These are phyloP conservation scores for Dendrolimus kikuchii DNA, from an alignment of 1,140 invertebrate genomes.

Conservation along the genomic window DNA sequence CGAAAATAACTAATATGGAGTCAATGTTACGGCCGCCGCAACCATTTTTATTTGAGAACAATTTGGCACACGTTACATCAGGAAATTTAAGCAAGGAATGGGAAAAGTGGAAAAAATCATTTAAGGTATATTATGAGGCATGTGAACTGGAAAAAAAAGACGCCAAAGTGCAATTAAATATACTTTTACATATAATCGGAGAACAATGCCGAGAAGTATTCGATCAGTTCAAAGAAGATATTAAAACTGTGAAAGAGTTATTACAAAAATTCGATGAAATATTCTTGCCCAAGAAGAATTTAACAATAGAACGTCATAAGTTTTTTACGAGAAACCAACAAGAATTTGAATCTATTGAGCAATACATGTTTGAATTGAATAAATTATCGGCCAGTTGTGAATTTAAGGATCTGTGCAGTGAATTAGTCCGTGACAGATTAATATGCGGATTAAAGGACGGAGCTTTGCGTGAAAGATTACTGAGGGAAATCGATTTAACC, in stretches of 20 bases:
- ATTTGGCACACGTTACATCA: not conserved
- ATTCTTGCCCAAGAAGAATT: conserved; percentile 23
- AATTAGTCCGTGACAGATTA: conserved; percentile 20
- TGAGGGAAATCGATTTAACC: conserved; percentile 11
- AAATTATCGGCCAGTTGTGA: conserved; percentile 23
- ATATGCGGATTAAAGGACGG: conserved; percentile 15
- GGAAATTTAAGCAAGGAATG: conserved; percentile 2
- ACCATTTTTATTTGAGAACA: no score
- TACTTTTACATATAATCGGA: conserved; percentile 6
- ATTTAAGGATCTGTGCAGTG: conserved; percentile 16
- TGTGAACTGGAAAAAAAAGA: conserved; percentile 3
- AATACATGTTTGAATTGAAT: conserved; percentile 20
- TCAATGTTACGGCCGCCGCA: no score
- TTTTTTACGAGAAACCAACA: conserved; percentile 27
- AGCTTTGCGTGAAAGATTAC: conserved; percentile 7
- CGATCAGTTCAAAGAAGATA: conserved; percentile 7
- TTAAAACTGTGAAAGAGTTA: conserved; percentile 8
- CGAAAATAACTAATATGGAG: no score
- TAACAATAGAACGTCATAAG: conserved; percentile 23
- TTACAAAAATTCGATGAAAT: conserved; percentile 17
- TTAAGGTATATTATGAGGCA: conserved; percentile 3
- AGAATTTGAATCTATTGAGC: conserved; percentile 17
- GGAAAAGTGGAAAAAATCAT: conserved; percentile 4
- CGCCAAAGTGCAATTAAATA: conserved; percentile 3
- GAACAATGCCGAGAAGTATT: conserved; percentile 7